A percentile compares a stretch with the other conserved stretches of the same genome.
Conservation (phyloP, 2,888 invertebrate species). For the Leucoma salicis region DNA sequence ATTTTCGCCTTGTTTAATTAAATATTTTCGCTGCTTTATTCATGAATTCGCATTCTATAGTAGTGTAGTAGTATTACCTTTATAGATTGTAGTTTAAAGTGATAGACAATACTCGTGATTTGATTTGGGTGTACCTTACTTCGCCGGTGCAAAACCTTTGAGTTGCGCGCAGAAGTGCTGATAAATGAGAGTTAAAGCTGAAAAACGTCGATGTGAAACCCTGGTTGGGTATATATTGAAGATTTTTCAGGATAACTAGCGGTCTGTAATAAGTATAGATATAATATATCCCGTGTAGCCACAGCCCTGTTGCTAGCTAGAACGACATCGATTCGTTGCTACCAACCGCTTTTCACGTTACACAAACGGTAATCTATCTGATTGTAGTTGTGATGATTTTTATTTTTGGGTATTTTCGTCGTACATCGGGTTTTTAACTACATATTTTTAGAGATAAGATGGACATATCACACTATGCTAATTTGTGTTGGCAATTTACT, state of each 20-base stretch:
- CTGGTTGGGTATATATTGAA: too few relatives aligned
- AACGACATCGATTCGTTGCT: slow-evolving; percentile 62
- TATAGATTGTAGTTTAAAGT: slow-evolving; percentile 12
- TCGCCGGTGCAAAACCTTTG: slow-evolving; percentile 46
- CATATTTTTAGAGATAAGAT: slow-evolving; percentile 6
- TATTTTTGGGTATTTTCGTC: slow-evolving; percentile 19
- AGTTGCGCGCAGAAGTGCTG: slow-evolving; percentile 43
- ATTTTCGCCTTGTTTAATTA: slow-evolving; percentile 42
- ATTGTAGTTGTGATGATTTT: slow-evolving; percentile 7
- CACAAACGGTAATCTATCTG: slow-evolving; percentile 21
- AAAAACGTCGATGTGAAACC: too few relatives aligned
- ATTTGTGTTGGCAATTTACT: slow-evolving; percentile 11
- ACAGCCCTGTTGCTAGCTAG: slow-evolving; percentile 70
- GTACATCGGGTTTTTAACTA: slow-evolving; percentile 9
- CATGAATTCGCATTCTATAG: slow-evolving; percentile 22
- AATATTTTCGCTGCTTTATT: slow-evolving; percentile 34
- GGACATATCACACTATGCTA: slow-evolving; percentile 9
- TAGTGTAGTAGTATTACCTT: slow-evolving; percentile 12
- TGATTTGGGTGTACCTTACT: slow-evolving; percentile 44
- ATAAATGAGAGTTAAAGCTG: slow-evolving; percentile 37
- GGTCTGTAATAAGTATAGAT: slow-evolving; percentile 38
- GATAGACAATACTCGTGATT: slow-evolving; percentile 12
- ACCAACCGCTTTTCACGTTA: slow-evolving; percentile 32
- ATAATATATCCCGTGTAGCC: slow-evolving; percentile 45
- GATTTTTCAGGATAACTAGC: too few relatives aligned